phyloP scores from a whole-genome alignment of 2,797 vertebrate genomes.

The Girardinus metallicus region DNA sequence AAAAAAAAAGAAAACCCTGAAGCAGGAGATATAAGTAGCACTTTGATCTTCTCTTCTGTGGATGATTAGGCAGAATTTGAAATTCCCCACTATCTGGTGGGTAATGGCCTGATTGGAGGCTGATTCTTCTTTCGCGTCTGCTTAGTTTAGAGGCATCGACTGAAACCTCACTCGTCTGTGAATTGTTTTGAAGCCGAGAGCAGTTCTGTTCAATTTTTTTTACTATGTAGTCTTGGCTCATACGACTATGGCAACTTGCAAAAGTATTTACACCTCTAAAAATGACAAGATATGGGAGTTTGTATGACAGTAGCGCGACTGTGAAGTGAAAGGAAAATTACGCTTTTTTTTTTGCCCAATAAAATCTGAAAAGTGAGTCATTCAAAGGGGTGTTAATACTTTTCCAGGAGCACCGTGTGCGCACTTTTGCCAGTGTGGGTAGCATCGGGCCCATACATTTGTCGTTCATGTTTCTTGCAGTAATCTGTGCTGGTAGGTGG shows the following conservation, averaged over 20 bases:
- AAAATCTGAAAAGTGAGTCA: background rate
- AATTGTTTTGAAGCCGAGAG: background rate
- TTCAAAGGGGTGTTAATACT: background rate
- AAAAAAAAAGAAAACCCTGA: conserved; percentile 14
- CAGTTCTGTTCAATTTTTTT: background rate
- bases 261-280: background rate
- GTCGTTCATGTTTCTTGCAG: conserved; percentile 24
- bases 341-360: background rate
- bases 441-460: conserved; percentile 15
- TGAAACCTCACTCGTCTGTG: conserved; percentile 5
- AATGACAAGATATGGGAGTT: too few relatives aligned
- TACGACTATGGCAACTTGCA: background rate
- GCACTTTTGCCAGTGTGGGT: conserved; percentile 4
- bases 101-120: conserved; percentile 26
- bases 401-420: background rate
- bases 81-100: conserved; percentile 39
- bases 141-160: background rate
- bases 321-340: background rate
- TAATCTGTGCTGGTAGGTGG: conserved; percentile 51
- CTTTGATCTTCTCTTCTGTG: conserved; percentile 48
- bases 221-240: conserved; percentile 12
- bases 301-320: background rate
- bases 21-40: conserved; percentile 46
- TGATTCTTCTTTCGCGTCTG: conserved; percentile 1
- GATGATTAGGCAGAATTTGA: conserved; percentile 44